These are phyloP conservation scores for Nysson spinosus DNA, from an alignment of 2,888 invertebrate species.

Conservation along the genomic window DNA sequence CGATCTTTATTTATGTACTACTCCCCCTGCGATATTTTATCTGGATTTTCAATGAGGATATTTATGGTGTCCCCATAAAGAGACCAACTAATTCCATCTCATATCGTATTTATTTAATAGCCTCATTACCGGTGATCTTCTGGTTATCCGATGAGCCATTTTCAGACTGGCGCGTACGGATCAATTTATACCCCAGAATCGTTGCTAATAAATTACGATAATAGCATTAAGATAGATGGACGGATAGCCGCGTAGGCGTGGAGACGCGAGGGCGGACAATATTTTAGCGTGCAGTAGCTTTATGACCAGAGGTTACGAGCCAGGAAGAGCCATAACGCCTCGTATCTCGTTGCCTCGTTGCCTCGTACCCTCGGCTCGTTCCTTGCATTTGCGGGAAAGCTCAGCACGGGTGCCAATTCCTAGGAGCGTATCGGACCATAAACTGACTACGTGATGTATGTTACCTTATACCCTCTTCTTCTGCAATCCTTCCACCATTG, in stretches of 20 bases:
- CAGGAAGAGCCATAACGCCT: slow-evolving; percentile 76
- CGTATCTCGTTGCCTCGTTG: slow-evolving; percentile 63
- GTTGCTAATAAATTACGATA: slow-evolving; percentile 75
- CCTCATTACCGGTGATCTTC: slow-evolving; percentile 34
- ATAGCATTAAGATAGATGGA: slow-evolving; percentile 74
- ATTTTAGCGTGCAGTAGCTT: slow-evolving; percentile 75
- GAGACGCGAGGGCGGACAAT: slow-evolving; percentile 68
- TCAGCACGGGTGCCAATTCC: slow-evolving; percentile 72
- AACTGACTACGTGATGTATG: slow-evolving; percentile 71
- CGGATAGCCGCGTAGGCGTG: slow-evolving; percentile 66
- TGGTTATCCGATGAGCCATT: slow-evolving; percentile 35
- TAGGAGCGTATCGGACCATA: slow-evolving; percentile 72
- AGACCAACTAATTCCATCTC: slow-evolving; percentile 17
- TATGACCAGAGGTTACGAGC: slow-evolving; percentile 76
- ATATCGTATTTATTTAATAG: slow-evolving; percentile 27
- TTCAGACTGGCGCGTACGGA: slow-evolving; percentile 43
- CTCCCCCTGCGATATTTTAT: background rate
- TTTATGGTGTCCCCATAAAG: no score
- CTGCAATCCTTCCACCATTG: slow-evolving; percentile 25
- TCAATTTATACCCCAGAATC: slow-evolving; percentile 70
- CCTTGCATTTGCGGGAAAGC: slow-evolving; percentile 68
- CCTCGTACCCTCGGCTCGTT: no score
- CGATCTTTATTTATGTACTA: no score
- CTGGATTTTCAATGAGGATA: no score
- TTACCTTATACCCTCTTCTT: slow-evolving; percentile 45